These are phyloP conservation scores for Crotalus horridus DNA, from an alignment of 2,113 vertebrate genomes.

Conservation along the genomic window DNA sequence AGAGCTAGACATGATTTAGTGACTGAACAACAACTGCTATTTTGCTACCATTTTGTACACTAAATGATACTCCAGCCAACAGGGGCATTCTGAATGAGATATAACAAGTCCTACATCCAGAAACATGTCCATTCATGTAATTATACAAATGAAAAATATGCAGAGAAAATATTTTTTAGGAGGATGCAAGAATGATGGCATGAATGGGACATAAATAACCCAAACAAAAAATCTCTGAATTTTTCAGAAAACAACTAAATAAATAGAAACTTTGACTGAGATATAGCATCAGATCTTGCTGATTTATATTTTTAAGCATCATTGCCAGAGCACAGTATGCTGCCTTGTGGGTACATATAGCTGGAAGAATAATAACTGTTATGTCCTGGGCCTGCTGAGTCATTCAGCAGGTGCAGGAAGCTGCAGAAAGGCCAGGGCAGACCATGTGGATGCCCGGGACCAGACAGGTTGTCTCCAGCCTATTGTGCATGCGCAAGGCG, in stretches of 20 bases:
- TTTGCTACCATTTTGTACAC: background rate
- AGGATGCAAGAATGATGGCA: background rate
- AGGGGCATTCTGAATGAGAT: background rate
- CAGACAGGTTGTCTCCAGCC: no score
- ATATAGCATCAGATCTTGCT: background rate
- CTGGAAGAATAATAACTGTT: background rate
- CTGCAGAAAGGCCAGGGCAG: no score
- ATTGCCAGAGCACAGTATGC: background rate
- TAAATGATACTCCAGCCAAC: background rate
- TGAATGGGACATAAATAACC: background rate
- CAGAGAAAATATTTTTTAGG: background rate
- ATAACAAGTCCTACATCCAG: no score
- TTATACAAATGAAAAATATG: background rate
- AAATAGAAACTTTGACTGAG: background rate
- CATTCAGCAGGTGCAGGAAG: no score
- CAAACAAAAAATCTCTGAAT: background rate
- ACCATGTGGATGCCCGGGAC: no score
- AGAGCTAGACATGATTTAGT: background rate
- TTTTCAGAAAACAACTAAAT: background rate
- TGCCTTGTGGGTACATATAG: background rate
- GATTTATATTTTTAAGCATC: background rate
- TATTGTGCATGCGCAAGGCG: no score
- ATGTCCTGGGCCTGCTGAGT: no score
- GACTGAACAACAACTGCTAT: background rate
- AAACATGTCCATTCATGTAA: background rate